phyloP scores from a whole-genome alignment of 2,797 vertebrate genomes.

The Scolopax rusticola region DNA sequence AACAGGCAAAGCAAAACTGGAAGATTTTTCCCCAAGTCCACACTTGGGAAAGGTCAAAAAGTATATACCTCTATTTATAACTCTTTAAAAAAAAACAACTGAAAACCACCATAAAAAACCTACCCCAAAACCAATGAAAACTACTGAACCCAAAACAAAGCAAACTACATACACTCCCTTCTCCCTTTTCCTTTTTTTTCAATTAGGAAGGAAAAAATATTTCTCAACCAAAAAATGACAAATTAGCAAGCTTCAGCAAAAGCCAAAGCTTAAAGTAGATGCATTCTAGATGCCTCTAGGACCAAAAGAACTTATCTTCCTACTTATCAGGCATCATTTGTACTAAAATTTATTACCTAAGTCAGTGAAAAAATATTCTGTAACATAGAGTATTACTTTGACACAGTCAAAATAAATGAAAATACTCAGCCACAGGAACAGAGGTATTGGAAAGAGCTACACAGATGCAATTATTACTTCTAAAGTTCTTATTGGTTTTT shows the following conservation, averaged over 20 bases:
- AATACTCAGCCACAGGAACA: not conserved
- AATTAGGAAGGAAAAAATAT: not conserved
- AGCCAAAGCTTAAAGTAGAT: not conserved
- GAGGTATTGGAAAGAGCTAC: not conserved
- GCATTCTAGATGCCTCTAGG: not conserved
- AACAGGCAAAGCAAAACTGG: not conserved
- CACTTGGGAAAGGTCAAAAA: not conserved
- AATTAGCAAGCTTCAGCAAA: not conserved
- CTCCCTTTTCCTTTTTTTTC: not conserved
- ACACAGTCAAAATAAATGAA: not conserved
- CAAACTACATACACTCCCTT: not conserved
- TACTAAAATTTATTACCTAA: not conserved
- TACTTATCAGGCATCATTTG: not conserved
- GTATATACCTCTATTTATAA: not conserved
- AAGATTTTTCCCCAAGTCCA: not conserved
- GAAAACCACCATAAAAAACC: no score
- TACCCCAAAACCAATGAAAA: not conserved
- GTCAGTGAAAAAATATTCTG: not conserved
- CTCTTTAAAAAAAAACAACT: not conserved
- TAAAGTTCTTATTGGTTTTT: not conserved
- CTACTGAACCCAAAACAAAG: not conserved
- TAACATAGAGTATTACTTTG: not conserved
- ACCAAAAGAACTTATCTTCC: not conserved
- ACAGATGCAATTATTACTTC: no score
- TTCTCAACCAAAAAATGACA: accelerated